Evolutionary conservation across 2,888 invertebrate species (phyloP).

Genomic region (Cheilosia soror): DNA sequence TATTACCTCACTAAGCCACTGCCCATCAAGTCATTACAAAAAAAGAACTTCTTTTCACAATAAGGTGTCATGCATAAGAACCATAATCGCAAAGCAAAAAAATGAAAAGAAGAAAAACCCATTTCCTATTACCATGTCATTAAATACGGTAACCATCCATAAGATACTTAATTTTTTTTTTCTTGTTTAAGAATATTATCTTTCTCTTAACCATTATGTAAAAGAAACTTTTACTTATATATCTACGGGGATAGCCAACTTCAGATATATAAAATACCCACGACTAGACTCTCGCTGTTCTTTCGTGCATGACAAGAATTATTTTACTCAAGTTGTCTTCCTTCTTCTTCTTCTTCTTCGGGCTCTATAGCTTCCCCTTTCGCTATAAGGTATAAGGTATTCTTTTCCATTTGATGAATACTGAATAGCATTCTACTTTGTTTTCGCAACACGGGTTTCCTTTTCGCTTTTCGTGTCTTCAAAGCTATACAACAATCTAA

Average conservation of each 20-base stretch:
- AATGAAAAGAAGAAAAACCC: slow-evolving; percentile 22
- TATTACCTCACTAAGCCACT: too few species aligned
- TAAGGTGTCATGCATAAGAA: slow-evolving; percentile 30
- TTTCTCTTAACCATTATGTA: slow-evolving; percentile 27
- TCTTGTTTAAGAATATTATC: slow-evolving; percentile 18
- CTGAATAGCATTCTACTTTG: slow-evolving; percentile 28
- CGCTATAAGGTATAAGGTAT: background rate
- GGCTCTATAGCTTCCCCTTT: background rate
- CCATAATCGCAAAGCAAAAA: background rate
- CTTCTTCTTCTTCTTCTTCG: slow-evolving; percentile 8
- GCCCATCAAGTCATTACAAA: too few species aligned
- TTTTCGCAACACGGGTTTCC: slow-evolving; percentile 46
- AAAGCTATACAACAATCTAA: slow-evolving; percentile 10
- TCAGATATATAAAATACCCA: background rate
- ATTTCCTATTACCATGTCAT: slow-evolving; percentile 55
- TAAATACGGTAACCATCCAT: slow-evolving; percentile 58
- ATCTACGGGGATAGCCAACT: background rate
- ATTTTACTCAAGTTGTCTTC: slow-evolving; percentile 25
- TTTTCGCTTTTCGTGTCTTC: slow-evolving; percentile 40
- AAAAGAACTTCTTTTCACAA: background rate
- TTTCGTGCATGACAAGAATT: slow-evolving; percentile 64
- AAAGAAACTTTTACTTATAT: slow-evolving; percentile 50
- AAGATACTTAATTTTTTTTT: slow-evolving; percentile 12
- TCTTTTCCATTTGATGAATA: slow-evolving; percentile 22
- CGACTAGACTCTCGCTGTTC: slow-evolving; percentile 52